These are phyloP conservation scores for Sminthurides aquaticus DNA, from an alignment of 2,888 invertebrate genomes.

Conservation along the genomic window DNA sequence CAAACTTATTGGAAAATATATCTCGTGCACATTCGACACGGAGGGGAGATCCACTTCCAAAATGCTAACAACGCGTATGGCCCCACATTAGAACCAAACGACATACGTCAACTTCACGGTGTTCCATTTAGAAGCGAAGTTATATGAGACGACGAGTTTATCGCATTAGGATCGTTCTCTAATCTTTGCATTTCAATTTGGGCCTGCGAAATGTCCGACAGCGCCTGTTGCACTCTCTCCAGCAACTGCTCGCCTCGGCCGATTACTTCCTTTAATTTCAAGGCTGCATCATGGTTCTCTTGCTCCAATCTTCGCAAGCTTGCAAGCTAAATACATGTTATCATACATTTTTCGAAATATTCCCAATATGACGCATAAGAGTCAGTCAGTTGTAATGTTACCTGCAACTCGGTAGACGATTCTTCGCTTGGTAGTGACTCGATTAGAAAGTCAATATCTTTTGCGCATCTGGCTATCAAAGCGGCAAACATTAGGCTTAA, in stretches of 20 bases:
- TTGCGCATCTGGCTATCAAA: slow-evolving; percentile 88
- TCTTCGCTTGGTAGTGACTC: slow-evolving; percentile 94
- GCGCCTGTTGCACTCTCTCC: slow-evolving; percentile 79
- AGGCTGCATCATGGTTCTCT: slow-evolving; percentile 87
- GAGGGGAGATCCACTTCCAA: no score
- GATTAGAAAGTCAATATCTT: slow-evolving; percentile 93
- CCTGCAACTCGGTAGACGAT: slow-evolving; percentile 86
- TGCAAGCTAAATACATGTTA: slow-evolving; percentile 45
- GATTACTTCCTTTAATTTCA: slow-evolving; percentile 74
- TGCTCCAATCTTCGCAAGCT: slow-evolving; percentile 73
- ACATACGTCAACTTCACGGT: no score
- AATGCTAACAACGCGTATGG: no score
- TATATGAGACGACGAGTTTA: slow-evolving; percentile 14
- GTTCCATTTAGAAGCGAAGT: slow-evolving; percentile 6
- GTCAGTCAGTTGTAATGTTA: slow-evolving; percentile 47
- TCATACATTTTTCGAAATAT: not conserved
- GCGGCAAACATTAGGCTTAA: slow-evolving; percentile 90
- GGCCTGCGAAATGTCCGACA: slow-evolving; percentile 86
- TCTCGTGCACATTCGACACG: no score
- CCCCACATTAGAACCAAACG: no score
- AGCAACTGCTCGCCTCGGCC: slow-evolving; percentile 76
- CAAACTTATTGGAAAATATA: no score
- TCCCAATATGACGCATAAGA: not conserved
- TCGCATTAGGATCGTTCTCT: slow-evolving; percentile 45
- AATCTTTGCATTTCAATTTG: slow-evolving; percentile 80